These are phyloP conservation scores for Hemicordylus capensis DNA, from an alignment of 2,113 vertebrate genomes.

Conservation along the genomic window DNA sequence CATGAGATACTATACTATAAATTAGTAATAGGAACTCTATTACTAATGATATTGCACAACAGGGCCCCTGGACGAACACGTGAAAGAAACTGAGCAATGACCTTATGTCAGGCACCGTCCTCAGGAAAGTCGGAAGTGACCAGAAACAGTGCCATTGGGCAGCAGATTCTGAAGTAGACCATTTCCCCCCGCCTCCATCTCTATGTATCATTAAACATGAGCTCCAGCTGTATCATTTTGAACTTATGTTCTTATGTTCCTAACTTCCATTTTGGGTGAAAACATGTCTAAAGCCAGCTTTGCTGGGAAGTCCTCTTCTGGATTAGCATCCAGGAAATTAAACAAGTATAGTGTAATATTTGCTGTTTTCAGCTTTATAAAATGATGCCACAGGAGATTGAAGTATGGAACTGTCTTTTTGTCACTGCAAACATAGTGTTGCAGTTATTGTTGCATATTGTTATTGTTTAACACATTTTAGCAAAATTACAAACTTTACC, in stretches of 20 bases:
- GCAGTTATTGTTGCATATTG: too few species aligned
- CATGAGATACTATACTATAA: neutral
- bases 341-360: neutral
- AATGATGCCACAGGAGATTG: neutral
- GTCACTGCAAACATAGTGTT: neutral
- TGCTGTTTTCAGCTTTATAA: neutral
- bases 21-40: neutral
- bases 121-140: neutral
- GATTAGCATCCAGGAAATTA: neutral
- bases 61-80: neutral
- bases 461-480: neutral
- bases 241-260: too few species aligned
- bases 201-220: neutral
- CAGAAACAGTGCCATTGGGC: neutral
- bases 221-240: neutral
- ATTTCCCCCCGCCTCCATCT: neutral
- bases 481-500: too few species aligned
- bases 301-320: neutral
- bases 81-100: neutral
- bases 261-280: neutral
- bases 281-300: neutral
- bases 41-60: neutral
- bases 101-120: neutral
- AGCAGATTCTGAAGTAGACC: neutral
- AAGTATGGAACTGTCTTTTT: too few species aligned